Conservation (phyloP, 2,797 vertebrate genomes). For the Pipistrellus nathusii region DNA sequence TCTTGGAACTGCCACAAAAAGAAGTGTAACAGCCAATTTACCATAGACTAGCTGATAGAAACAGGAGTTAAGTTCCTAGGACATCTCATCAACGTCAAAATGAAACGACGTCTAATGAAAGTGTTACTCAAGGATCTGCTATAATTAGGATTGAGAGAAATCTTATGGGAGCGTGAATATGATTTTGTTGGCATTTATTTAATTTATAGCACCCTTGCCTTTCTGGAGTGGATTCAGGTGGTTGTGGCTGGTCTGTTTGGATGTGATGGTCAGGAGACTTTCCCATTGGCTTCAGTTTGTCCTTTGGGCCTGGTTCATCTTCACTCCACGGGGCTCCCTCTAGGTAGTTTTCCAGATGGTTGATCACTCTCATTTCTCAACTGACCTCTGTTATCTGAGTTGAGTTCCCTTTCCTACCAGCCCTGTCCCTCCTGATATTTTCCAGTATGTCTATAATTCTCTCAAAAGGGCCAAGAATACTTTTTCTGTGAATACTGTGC, state of each 20-base stretch:
- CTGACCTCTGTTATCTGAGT: background rate
- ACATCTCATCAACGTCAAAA: background rate
- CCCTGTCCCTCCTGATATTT: background rate
- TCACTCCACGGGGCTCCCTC: background rate
- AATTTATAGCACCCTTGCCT: accelerated
- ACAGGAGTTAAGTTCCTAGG: background rate
- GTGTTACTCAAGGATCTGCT: background rate
- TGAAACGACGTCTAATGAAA: background rate
- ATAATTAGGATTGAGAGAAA: background rate
- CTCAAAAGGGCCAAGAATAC: background rate
- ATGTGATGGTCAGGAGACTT: background rate
- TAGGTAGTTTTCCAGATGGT: background rate
- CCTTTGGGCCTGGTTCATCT: background rate
- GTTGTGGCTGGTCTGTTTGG: background rate
- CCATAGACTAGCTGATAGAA: background rate
- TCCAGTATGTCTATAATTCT: background rate
- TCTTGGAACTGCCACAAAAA: background rate
- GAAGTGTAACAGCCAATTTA: background rate
- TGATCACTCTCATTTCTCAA: accelerated
- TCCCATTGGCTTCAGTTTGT: background rate
- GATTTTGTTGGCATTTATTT: background rate
- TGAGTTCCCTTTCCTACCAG: background rate
- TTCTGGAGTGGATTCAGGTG: background rate
- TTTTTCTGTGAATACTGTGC: background rate
- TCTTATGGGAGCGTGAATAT: accelerated